Conservation (phyloP, 1,140 invertebrate species). For the Neoseiulus cucumeris region DNA sequence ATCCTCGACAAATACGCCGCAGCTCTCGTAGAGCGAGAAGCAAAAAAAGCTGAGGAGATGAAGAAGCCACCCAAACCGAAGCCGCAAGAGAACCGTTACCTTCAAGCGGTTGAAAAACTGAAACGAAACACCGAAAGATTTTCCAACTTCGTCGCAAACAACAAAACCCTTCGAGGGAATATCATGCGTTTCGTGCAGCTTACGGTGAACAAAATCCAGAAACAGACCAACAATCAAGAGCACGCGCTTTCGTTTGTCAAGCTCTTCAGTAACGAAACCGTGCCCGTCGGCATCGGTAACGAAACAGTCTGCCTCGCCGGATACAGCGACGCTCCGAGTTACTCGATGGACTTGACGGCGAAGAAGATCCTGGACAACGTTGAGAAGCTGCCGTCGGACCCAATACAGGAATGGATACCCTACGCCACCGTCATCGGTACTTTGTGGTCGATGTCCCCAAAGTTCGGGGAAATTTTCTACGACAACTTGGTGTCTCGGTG, state of each 20-base stretch:
- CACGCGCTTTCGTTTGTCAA: not conserved
- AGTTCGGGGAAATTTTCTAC: slow-evolving; percentile 2
- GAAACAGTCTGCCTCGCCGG: not conserved
- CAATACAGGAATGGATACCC: not conserved
- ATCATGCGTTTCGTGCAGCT: not conserved
- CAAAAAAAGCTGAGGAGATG: not conserved
- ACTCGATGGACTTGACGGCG: not conserved
- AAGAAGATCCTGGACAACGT: not conserved
- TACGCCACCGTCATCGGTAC: not conserved
- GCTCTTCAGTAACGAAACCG: not conserved
- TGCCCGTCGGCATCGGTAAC: not conserved
- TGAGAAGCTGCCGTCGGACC: not conserved
- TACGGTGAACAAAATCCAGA: slow-evolving; percentile 1
- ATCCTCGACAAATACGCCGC: not conserved
- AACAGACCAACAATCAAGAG: not conserved
- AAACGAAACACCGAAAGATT: not conserved
- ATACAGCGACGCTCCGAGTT: not conserved
- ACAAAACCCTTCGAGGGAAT: not conserved
- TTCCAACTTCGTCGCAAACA: not conserved
- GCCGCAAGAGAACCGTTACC: not conserved
- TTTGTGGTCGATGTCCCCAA: not conserved
- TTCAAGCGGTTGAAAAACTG: not conserved
- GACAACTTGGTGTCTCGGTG: not conserved
- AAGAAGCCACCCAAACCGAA: not conserved
- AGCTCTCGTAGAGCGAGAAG: not conserved